Percentiles rank a stretch among this genome's conserved stretches.
Conservation (phyloP, 1,140 invertebrate species). For the Caerostris extrusa region DNA sequence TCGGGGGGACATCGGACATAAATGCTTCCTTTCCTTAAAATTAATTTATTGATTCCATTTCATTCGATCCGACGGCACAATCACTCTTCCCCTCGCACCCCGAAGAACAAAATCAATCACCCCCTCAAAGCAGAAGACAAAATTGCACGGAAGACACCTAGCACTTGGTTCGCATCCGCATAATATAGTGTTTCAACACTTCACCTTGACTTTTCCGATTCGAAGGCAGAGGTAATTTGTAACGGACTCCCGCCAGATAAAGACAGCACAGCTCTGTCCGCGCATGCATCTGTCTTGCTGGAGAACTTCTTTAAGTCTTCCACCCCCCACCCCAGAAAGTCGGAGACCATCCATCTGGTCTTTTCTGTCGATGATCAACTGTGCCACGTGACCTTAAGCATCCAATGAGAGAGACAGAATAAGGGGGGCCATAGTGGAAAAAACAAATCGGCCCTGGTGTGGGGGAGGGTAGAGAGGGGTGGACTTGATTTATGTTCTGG, state of each 20-base stretch:
- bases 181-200: slow-evolving; percentile 45
- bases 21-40: not conserved
- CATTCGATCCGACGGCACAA: not conserved
- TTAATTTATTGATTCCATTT: not conserved
- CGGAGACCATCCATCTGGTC: slow-evolving; percentile 61
- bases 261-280: slow-evolving; percentile 33
- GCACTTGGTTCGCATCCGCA: not conserved
- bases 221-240: slow-evolving; percentile 58
- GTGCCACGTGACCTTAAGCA: slow-evolving; percentile 71
- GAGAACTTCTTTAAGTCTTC: slow-evolving; percentile 59
- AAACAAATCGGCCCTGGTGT: slow-evolving; percentile 69
- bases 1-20: too few species aligned
- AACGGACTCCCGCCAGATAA: slow-evolving; percentile 45
- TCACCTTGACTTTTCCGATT: slow-evolving; percentile 64
- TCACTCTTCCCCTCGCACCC: not conserved
- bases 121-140: not conserved
- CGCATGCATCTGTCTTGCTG: slow-evolving; percentile 21
- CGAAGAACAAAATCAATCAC: slow-evolving; percentile 14
- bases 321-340: not conserved
- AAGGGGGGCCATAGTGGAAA: slow-evolving; percentile 48
- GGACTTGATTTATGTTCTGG: slow-evolving; percentile 72
- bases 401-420: slow-evolving; percentile 62
- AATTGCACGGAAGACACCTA: slow-evolving; percentile 16
- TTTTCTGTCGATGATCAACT: slow-evolving; percentile 73
- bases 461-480: not conserved